These are phyloP conservation scores for Panthera leo DNA, from an alignment of 2,113 vertebrate species.

Conservation along the genomic window DNA sequence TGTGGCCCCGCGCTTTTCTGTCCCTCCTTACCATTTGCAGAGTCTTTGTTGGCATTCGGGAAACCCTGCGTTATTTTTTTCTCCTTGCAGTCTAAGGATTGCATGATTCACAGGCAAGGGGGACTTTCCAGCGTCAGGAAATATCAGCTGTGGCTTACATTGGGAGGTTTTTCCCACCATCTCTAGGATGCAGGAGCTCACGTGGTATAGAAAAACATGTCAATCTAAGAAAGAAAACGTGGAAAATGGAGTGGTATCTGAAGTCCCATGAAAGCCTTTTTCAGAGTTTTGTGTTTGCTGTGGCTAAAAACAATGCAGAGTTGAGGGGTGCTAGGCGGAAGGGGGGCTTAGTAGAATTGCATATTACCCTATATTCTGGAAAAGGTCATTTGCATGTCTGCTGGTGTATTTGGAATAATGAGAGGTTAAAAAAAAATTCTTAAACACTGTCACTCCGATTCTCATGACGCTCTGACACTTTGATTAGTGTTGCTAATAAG, in stretches of 20 bases:
- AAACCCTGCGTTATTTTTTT: conserved; percentile 45
- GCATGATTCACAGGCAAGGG: conserved; percentile 39
- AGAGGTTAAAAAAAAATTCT: conserved; percentile 40
- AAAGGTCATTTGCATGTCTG: conserved; percentile 57
- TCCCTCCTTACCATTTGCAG: neutral
- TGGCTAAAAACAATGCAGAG: neutral
- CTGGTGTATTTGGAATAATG: conserved; percentile 43
- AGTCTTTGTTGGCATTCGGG: conserved; percentile 16
- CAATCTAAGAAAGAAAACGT: conserved; percentile 48
- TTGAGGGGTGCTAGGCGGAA: neutral
- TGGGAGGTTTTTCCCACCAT: neutral
- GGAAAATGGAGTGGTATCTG: conserved; percentile 45
- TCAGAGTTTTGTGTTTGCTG: conserved; percentile 48
- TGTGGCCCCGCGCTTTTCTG: neutral
- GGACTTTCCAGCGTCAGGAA: conserved; percentile 39
- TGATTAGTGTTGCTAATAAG: conserved; percentile 13
- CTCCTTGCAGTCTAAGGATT: neutral
- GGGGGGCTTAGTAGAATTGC: conserved; percentile 50
- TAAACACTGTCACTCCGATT: conserved; percentile 45
- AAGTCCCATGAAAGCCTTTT: conserved; percentile 56
- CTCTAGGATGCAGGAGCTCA: neutral
- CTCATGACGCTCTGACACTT: neutral
- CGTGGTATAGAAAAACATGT: conserved; percentile 10
- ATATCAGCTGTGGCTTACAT: neutral
- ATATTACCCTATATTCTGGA: neutral